Conservation (phyloP, 2,888 invertebrate species). For the Calameuta filiformis region DNA sequence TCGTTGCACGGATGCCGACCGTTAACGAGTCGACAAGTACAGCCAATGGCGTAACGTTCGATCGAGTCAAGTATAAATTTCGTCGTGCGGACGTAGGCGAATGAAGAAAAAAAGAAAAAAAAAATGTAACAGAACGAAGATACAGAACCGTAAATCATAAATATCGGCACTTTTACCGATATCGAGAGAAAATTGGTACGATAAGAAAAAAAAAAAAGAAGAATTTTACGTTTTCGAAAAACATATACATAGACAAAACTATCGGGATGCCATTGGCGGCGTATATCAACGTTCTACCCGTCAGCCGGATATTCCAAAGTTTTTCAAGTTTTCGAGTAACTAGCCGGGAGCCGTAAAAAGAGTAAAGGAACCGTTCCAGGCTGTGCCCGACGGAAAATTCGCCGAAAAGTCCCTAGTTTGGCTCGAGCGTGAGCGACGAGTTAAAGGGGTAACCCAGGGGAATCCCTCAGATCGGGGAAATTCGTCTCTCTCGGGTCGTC, state of each 20-base stretch:
- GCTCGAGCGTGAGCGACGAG: not conserved
- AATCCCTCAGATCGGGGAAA: no score
- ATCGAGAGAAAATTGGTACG: no score
- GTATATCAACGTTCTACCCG: not conserved
- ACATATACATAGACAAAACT: not conserved
- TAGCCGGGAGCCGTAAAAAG: not conserved
- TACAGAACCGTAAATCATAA: no score
- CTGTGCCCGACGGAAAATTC: not conserved
- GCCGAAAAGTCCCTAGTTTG: not conserved
- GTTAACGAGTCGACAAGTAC: conserved; percentile 16
- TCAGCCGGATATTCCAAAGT: not conserved
- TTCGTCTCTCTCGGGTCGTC: not conserved
- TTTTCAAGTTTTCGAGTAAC: not conserved
- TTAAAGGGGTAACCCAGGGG: no score
- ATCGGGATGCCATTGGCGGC: not conserved
- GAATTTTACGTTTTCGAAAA: not conserved
- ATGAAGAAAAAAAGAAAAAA: no score
- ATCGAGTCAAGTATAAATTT: not conserved
- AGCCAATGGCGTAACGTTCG: conserved; percentile 15
- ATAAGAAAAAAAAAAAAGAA: not conserved
- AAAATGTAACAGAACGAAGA: not conserved
- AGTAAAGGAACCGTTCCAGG: not conserved
- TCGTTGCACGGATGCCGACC: conserved; percentile 25
- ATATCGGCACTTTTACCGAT: no score
- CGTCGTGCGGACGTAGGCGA: no score